Conservation (phyloP, 2,797 vertebrate species). For the Neosilurus mollespiculum region DNA sequence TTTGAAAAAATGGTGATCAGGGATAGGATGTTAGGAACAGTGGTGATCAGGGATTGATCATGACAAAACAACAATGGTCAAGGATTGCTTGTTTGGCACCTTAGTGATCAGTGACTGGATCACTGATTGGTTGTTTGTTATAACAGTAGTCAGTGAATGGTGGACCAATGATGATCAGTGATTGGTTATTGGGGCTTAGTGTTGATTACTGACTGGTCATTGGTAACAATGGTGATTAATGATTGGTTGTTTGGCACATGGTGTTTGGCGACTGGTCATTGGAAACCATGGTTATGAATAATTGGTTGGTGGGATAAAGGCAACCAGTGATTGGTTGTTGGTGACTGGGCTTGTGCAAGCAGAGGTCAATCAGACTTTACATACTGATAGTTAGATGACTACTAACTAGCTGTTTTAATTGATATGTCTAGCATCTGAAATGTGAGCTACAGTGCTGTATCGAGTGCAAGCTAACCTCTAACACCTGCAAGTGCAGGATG, state of each 20-base stretch:
- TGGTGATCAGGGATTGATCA: background rate
- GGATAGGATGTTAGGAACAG: no score
- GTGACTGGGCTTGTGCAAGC: background rate
- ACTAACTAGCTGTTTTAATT: background rate
- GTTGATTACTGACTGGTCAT: background rate
- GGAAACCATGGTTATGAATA: background rate
- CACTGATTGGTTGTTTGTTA: background rate
- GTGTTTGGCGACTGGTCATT: background rate
- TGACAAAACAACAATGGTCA: background rate
- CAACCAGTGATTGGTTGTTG: background rate
- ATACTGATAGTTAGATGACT: background rate
- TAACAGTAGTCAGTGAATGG: no score
- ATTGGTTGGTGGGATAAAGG: background rate
- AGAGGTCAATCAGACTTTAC: no score
- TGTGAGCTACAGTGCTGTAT: background rate
- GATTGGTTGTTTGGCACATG: background rate
- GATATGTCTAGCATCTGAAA: background rate
- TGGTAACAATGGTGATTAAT: background rate
- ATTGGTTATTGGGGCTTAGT: background rate
- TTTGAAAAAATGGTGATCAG: no score
- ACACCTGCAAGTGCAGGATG: background rate
- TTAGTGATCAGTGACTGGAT: background rate
- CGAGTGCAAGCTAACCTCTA: background rate
- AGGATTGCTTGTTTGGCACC: background rate
- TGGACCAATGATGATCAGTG: background rate